These are phyloP conservation scores for Lota lota DNA, from an alignment of 2,113 vertebrate genomes.

Conservation along the genomic window DNA sequence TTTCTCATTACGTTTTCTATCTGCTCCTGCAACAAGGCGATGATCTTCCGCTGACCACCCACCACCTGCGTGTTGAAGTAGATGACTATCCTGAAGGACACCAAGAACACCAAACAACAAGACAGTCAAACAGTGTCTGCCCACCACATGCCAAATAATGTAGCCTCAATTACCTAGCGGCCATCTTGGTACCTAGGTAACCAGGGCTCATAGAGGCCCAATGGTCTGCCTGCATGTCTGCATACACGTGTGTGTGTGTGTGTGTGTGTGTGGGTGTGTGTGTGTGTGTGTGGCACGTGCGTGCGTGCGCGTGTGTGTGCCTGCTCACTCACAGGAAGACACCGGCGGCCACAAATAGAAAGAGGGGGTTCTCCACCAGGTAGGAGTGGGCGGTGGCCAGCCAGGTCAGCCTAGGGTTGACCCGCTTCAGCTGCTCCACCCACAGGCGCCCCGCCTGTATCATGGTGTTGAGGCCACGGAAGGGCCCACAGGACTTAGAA, in stretches of 20 bases:
- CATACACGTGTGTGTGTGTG: no score
- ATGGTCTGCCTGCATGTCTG: no score
- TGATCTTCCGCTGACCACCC: conserved; percentile 83
- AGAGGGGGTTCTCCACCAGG: conserved; percentile 82
- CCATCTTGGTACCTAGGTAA: neutral
- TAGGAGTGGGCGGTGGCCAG: conserved; percentile 72
- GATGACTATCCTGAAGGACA: conserved; percentile 76
- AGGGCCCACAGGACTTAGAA: conserved; percentile 83
- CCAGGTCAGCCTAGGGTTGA: conserved; percentile 70
- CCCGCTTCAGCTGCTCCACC: conserved; percentile 70
- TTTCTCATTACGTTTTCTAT: conserved; percentile 80
- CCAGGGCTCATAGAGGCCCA: no score
- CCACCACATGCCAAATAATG: neutral
- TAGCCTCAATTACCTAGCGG: neutral
- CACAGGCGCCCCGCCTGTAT: conserved; percentile 79
- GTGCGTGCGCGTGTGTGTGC: conserved; percentile 5
- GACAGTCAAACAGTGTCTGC: neutral
- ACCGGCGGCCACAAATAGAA: conserved; percentile 76
- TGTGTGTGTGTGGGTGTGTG: no score
- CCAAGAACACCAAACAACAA: neutral
- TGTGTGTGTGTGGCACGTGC: no score
- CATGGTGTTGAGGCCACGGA: conserved; percentile 79
- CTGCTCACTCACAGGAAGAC: conserved; percentile 82
- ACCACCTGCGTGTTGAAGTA: conserved; percentile 92
- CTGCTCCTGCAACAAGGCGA: conserved; percentile 83